Percentiles rank a stretch among this genome's conserved stretches.
Evolutionary conservation across 2,888 invertebrate species (phyloP).

Genomic region (Cremastinae sp.): DNA sequence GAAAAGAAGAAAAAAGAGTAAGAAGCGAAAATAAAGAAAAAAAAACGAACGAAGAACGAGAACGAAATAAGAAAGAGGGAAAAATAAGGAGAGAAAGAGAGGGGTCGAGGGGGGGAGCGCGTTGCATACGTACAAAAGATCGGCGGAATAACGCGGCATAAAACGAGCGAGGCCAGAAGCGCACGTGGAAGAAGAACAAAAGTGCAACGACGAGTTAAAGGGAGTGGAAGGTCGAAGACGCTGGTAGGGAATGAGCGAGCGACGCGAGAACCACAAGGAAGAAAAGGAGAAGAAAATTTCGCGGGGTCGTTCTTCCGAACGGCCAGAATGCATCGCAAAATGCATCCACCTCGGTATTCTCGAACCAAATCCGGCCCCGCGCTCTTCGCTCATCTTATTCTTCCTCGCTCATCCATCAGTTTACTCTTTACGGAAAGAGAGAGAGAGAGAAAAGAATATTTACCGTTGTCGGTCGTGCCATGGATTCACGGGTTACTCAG

Average conservation of each 20-base stretch:
- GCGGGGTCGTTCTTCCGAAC: conserved; percentile 39
- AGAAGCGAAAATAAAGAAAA: background rate
- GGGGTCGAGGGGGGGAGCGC: conserved; percentile 33
- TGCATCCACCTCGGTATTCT: conserved; percentile 39
- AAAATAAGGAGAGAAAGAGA: background rate
- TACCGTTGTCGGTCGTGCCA: conserved; percentile 58
- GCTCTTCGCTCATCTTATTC: conserved; percentile 35
- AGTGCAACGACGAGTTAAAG: conserved; percentile 37
- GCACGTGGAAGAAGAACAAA: conserved; percentile 36
- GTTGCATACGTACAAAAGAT: conserved; percentile 17
- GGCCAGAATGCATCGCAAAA: conserved; percentile 31
- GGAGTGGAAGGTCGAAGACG: conserved; percentile 57
- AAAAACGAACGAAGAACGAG: background rate
- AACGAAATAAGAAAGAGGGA: conserved; percentile 2
- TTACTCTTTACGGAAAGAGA: conserved; percentile 23
- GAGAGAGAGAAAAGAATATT: conserved; percentile 28
- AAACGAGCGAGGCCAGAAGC: conserved; percentile 48
- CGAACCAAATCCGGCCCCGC: conserved; percentile 43
- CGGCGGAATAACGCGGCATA: conserved; percentile 26
- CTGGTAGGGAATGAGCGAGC: conserved; percentile 17
- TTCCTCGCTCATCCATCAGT: conserved; percentile 25
- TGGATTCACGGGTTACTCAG: conserved; percentile 30
- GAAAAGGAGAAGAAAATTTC: conserved; percentile 4
- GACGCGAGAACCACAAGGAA: conserved; percentile 13
- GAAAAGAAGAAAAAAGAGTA: conserved; percentile 9